Evolutionary conservation across 2,888 invertebrate species (phyloP), one percentile per base, ranked within the genome.

Genomic region (Pyrocoelia pectoralis): DNA sequence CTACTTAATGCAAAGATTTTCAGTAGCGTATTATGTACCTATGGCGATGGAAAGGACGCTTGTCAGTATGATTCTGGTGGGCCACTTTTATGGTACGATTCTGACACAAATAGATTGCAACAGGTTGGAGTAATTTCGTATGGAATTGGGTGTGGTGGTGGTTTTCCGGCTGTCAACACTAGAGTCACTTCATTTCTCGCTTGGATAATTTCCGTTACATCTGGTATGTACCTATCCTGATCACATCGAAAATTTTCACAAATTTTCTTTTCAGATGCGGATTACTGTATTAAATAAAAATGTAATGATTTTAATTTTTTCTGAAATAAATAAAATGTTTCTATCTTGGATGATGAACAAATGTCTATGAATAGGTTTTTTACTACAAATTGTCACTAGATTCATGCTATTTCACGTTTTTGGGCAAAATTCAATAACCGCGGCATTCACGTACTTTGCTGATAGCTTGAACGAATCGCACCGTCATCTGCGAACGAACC

Each of bases 11-110:
- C 38, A 10, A 54, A 38, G 41, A 67, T 70, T 51, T 46, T 51
- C 19, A 55, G 49, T 10, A 54, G 58, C 5, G 56, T 70, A 29
- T 76, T 87, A 24, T 89, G 89, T 72, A 87, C 88, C 0, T 83
- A 71, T 13, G 73, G 81, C 0, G 68, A 68, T 0, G 83, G 82
- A 17, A 86, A 83, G 68, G 89, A 89, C 68, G 76, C 87, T 13
- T 89, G 89, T 69, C 86, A 87, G 83, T 73, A 76, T 62, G 85
- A 87, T 71, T 85, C 87, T 3, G 89, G 89, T 1, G 88, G 88
- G 0, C 88, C 88, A 0, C 59, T 83, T 0, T 71, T 87, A 1
- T 87, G 84, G 82, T 78, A 80, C 53, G 86, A 88, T 65, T 70
- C 74, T 0, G 14, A 57, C 0, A 81, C 76, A 0, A 81, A 79